Evolutionary conservation across 1,140 invertebrate genomes (phyloP).

Genomic region (Cherax quadricarinatus): DNA sequence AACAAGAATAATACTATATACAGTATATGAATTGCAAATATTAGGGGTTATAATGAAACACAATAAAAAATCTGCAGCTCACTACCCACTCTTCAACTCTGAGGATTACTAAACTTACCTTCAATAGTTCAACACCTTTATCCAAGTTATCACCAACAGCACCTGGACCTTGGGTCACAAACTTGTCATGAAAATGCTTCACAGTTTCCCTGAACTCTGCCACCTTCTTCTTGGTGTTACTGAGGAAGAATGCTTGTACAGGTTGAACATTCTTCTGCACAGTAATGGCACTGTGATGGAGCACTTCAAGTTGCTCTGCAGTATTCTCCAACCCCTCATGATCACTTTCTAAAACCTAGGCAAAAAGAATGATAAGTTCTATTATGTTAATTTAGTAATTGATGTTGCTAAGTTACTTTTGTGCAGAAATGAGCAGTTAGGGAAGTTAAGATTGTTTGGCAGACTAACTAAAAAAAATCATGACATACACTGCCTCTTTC

Average conservation of each 20-base stretch:
- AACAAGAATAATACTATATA: too few species aligned
- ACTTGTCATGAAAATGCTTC: constrained; percentile 33
- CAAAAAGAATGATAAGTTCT: background rate
- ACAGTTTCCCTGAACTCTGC: constrained; percentile 41
- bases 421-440: too few species aligned
- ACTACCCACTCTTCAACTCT: too few species aligned
- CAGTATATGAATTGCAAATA: too few species aligned
- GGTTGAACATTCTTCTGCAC: constrained; percentile 50
- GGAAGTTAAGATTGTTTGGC: too few species aligned
- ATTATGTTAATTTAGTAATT: background rate
- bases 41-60: too few species aligned
- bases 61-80: too few species aligned
- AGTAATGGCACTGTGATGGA: constrained; percentile 45
- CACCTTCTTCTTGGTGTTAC: constrained; percentile 51
- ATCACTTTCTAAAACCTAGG: constrained; percentile 43
- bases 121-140: constrained; percentile 52
- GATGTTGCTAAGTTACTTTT: too few species aligned
- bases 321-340: constrained; percentile 41
- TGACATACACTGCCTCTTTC: too few species aligned
- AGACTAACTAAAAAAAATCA: too few species aligned
- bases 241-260: constrained; percentile 35
- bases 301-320: constrained; percentile 45
- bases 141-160: constrained; percentile 57
- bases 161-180: constrained; percentile 51
- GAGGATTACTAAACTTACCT: constrained; percentile 19